Conservation (phyloP, 2,113 vertebrate genomes). For the Carollia perspicillata region DNA sequence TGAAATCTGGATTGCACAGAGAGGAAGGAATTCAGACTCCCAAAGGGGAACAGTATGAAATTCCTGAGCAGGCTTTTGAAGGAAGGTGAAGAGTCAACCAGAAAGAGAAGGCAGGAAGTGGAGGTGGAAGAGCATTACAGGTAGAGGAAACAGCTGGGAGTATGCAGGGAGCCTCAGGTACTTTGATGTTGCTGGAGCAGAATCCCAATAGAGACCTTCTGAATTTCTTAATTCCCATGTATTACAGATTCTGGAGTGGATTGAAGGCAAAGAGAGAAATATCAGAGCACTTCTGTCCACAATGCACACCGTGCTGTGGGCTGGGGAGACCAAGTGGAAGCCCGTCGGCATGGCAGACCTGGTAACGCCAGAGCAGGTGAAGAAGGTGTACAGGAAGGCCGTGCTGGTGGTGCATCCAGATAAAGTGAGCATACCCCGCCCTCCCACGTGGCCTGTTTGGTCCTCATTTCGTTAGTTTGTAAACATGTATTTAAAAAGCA, state of each 20-base stretch:
- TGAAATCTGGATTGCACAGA: not conserved
- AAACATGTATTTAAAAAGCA: not conserved
- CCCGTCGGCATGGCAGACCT: slow-evolving; percentile 98
- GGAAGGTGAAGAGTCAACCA: not conserved
- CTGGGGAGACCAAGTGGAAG: slow-evolving; percentile 97
- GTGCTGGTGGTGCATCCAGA: slow-evolving; percentile 98
- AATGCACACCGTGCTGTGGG: slow-evolving; percentile 98
- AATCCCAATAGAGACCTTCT: not conserved
- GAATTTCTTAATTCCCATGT: not conserved
- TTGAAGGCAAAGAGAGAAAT: slow-evolving; percentile 98
- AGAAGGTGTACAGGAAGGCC: slow-evolving; percentile 95
- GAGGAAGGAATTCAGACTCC: not conserved
- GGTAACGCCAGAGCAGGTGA: slow-evolving; percentile 98
- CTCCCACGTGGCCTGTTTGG: accelerated
- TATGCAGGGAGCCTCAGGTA: not conserved
- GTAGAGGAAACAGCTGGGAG: not conserved
- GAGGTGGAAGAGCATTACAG: not conserved
- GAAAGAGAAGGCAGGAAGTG: not conserved
- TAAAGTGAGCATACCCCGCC: slow-evolving; percentile 86
- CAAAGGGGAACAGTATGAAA: not conserved
- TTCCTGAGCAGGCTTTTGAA: not conserved
- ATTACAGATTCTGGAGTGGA: slow-evolving; percentile 95
- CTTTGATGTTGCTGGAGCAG: not conserved
- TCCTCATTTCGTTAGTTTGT: not conserved
- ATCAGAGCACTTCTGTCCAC: slow-evolving; percentile 97